These are phyloP conservation scores for Gerris lacustris DNA, from an alignment of 2,888 invertebrate genomes.

Conservation along the genomic window DNA sequence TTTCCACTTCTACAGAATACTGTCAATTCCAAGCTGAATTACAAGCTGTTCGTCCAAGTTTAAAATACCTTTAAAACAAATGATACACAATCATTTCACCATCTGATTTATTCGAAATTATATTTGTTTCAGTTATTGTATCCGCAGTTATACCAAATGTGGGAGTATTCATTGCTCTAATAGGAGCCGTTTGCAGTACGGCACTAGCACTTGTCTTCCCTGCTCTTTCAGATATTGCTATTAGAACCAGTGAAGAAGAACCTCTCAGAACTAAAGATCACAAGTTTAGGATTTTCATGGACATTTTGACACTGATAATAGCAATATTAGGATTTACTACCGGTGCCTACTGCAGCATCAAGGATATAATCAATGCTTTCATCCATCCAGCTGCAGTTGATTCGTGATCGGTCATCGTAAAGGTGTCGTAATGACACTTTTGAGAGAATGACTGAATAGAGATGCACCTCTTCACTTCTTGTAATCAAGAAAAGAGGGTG, in stretches of 20 bases:
- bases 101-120: not conserved
- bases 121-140: slow-evolving; percentile 53
- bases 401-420: too few relatives aligned
- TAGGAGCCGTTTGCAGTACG: slow-evolving; percentile 82
- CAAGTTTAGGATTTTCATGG: slow-evolving; percentile 40
- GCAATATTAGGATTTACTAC: slow-evolving; percentile 59
- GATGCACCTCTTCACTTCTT: too few relatives aligned
- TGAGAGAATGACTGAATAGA: too few relatives aligned
- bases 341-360: slow-evolving; percentile 61
- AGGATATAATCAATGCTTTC: slow-evolving; percentile 11
- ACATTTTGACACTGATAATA: slow-evolving; percentile 50
- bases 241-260: slow-evolving; percentile 45
- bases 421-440: too few relatives aligned
- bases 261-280: slow-evolving; percentile 35
- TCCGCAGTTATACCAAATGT: slow-evolving; percentile 78
- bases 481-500: too few relatives aligned
- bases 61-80: too few relatives aligned
- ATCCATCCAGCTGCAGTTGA: not conserved
- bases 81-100: too few relatives aligned
- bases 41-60: too few relatives aligned
- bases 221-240: slow-evolving; percentile 69
- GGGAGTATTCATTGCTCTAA: slow-evolving; percentile 75
- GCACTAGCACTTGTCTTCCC: slow-evolving; percentile 79
- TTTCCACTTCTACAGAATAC: too few relatives aligned
- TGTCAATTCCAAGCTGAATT: too few relatives aligned